Conservation (phyloP, 2,797 vertebrate species). For the Eleutherodactylus coqui region DNA sequence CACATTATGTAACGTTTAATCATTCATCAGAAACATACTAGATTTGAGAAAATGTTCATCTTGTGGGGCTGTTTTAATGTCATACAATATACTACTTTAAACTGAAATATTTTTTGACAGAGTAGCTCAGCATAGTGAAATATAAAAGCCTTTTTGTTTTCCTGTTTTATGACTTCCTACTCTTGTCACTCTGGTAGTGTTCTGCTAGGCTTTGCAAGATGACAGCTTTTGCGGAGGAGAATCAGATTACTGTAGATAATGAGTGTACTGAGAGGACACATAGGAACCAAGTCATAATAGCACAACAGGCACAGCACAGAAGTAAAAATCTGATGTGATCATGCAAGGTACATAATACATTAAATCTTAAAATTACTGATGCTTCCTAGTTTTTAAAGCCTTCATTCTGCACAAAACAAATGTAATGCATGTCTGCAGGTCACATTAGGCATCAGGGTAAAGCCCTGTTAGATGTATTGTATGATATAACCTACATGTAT, state of each 20-base stretch:
- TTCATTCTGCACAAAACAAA: background rate
- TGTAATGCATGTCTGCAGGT: background rate
- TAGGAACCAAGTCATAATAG: constrained; percentile 21
- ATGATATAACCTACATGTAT: background rate
- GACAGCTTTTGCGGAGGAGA: background rate
- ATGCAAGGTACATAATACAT: background rate
- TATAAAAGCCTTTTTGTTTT: constrained; percentile 20
- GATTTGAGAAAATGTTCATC: background rate
- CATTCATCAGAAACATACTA: background rate
- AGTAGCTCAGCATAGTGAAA: background rate
- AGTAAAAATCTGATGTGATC: background rate
- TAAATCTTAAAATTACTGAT: background rate
- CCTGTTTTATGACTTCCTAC: background rate
- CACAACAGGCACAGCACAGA: constrained; percentile 5
- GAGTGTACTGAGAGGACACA: constrained; percentile 15
- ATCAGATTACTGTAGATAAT: background rate
- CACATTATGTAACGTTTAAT: background rate
- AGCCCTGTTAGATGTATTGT: background rate
- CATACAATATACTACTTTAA: background rate
- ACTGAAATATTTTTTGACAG: background rate
- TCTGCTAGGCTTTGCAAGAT: background rate
- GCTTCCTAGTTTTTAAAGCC: background rate
- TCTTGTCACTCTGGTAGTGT: background rate
- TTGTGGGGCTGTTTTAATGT: background rate
- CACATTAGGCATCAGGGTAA: background rate